Evolutionary conservation across 1,140 invertebrate species (phyloP), one percentile per base, ranked within the genome.

Genomic region (Halictus rubicundus): DNA sequence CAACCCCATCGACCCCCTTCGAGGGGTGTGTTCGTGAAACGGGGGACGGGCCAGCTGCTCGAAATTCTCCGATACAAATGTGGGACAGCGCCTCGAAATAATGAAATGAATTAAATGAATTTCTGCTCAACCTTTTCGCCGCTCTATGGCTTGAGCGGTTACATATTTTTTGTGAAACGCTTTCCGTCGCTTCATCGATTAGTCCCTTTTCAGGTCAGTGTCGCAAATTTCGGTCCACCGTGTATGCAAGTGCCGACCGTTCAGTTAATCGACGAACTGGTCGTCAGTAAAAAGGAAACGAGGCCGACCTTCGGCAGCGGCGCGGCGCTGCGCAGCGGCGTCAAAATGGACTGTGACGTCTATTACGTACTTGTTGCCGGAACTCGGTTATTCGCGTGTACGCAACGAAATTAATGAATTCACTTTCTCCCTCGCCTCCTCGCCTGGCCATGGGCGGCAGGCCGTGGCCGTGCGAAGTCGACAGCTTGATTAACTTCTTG

Each of bases 1-100:
- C 65, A n/a, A 54, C 59, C 75, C 69, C 46, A 64, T 60, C 65
- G n/a, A 65, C 23, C 64, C n/a, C 64, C 83, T 75, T 71, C 68
- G 59, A 57, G 32, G 32, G 32, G 65, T 68, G 52, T 59, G 72
- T 49, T 39, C 54, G 23, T 82, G 73, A 76, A 71, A 39, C 64
- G 49, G 27, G 25, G 7, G 21, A 73, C 14, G 21, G 37, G 21
- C 10, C 46, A 76, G 64, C 74, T 46, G 54, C 10, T 0, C 19
- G 8, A 57, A 57, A 57, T 8, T 57, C 19, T n/a, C 21, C 54
- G 54, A 57, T 57, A 57, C 54, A 57, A n/a, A 9, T n/a, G 21
- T 9, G 8, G 54, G 7, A n/a, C 54, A n/a, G 2, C 54, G 54
- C 9, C 21, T n/a, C 21, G 54, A 57, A 9, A 57, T 57, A 57